Conservation (phyloP, 2,888 invertebrate species). For the Perizoma flavofasciatum region DNA sequence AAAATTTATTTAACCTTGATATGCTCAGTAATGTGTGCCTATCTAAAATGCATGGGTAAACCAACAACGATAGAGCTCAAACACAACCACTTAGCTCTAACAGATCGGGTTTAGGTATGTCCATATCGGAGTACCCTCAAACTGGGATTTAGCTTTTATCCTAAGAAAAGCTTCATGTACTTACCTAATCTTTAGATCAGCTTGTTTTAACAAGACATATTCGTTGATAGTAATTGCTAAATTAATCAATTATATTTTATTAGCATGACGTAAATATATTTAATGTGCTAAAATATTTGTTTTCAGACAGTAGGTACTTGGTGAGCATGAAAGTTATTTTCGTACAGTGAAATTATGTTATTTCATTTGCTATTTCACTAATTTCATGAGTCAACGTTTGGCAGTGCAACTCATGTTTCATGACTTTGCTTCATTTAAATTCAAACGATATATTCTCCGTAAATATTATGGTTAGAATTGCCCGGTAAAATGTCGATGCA, state of each 20-base stretch:
- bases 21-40: neutral
- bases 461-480: constrained; percentile 18
- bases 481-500: constrained; percentile 19
- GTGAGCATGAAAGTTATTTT: constrained; percentile 7
- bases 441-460: constrained; percentile 10
- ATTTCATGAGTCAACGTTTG: constrained; percentile 15
- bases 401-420: constrained; percentile 6
- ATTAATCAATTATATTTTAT: too few relatives aligned
- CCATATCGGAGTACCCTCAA: neutral
- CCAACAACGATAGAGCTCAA: constrained; percentile 3
- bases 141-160: constrained; percentile 2
- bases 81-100: constrained; percentile 12
- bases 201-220: too few relatives aligned
- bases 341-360: constrained; percentile 1
- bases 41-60: constrained; percentile 10
- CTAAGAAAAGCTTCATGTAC: too few relatives aligned
- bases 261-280: too few relatives aligned
- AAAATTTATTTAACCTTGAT: too few relatives aligned
- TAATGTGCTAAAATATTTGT: too few relatives aligned
- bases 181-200: too few relatives aligned
- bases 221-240: too few relatives aligned
- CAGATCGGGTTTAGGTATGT: constrained; percentile 4
- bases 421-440: constrained; percentile 1
- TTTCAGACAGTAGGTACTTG: too few relatives aligned
- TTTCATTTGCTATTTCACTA: constrained; percentile 4